phyloP scores from a whole-genome alignment of 2,113 vertebrate species.

The Motacilla tschutschensis region DNA sequence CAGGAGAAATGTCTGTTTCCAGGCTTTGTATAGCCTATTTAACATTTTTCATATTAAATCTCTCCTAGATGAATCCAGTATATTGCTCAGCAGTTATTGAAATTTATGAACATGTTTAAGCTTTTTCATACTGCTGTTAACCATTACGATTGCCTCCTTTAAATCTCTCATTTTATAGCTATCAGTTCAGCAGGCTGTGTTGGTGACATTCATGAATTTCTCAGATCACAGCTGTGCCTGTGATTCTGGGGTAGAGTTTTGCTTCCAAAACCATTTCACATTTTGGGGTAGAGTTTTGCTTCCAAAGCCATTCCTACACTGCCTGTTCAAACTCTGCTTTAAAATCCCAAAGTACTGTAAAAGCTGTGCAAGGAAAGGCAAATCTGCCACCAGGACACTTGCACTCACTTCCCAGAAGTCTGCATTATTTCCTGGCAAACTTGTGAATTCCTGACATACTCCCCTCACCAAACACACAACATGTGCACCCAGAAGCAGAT shows the following conservation, averaged over 20 bases:
- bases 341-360: neutral
- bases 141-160: constrained; percentile 35
- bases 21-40: constrained; percentile 21
- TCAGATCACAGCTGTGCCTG: accelerated
- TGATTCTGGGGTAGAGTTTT: neutral
- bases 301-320: neutral
- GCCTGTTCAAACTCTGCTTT: neutral
- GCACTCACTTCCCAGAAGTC: neutral
- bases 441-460: neutral
- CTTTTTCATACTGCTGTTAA: constrained; percentile 40
- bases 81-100: constrained; percentile 52
- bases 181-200: constrained; percentile 5
- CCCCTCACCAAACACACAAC: neutral
- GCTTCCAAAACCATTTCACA: neutral
- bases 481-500: neutral
- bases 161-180: constrained; percentile 39
- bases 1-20: constrained; percentile 21
- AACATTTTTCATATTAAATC: constrained; percentile 59
- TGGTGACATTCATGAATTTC: constrained; percentile 31
- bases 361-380: neutral
- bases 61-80: constrained; percentile 28
- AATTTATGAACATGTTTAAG: constrained; percentile 57
- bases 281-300: neutral
- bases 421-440: neutral
- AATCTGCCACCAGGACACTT: neutral